Base-by-base conservation (phyloP, 2,888 invertebrate species). In the Andrena hattorfiana region DNA sequence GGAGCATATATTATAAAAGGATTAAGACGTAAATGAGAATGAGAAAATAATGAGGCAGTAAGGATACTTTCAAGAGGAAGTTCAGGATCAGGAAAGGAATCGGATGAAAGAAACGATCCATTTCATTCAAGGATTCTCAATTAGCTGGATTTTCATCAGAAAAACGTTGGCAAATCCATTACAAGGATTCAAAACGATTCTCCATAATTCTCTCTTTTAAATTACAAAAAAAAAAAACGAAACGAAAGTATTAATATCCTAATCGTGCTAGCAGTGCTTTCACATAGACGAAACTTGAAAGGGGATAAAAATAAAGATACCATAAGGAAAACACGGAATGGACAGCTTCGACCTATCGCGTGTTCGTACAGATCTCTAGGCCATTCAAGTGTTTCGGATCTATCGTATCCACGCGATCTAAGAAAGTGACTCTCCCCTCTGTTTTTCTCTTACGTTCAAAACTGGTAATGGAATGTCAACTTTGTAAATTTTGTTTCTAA, bases 1-100 rank as follows among this genome's bases (percentile, higher is more conserved):
- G 89, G 91, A 90, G 86, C 89, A 91, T 90, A 89, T 89, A 87
- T 92, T 91, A 90, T 90, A 90, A 89, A 87, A 92, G 91, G 91
- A 91, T 90, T 84, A 89, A 85, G 62, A 85, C 66, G 79, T 84
- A 86, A 84, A 83, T 89, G 78, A 78, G 84, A 89, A 86, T 88
- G 85, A 81, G 77, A 63, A 81, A 89, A 88, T 88, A 88, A 87
- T 80, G 79, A 85, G 77, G 84, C 78, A 84, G 82, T 85, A 87
- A 86, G 86, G 86, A 84, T 86, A 87, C 82, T 86, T 82, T 85
- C 88, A 91, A 90, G 90, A 91, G 90, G 91, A 91, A 88, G 89
- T 90, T 90, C 84, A 91, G 90, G 89, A 92, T 89, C 84, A 89
- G 88, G 89, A 91, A 81, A 90, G 87, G 87, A 86, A 86, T 85